A percentile compares a stretch with the other conserved stretches of the same genome.
Conservation (phyloP, 2,888 invertebrate genomes). For the Griposia aprilina region DNA sequence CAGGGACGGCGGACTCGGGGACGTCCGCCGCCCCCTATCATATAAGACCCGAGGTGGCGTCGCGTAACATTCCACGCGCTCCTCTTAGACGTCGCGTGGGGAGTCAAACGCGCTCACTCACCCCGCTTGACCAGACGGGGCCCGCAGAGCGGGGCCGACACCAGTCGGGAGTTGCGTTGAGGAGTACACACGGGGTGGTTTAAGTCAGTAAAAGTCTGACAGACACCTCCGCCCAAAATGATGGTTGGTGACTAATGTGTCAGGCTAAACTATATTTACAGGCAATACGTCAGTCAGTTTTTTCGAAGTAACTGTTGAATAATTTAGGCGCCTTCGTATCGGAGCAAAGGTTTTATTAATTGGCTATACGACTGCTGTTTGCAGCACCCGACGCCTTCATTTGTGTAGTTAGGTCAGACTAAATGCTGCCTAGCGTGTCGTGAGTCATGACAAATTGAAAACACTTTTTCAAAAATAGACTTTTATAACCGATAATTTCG, state of each 20-base stretch:
- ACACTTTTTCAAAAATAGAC: background rate
- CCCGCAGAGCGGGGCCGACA: no score
- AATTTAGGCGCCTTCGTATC: background rate
- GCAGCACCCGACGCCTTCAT: background rate
- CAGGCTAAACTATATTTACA: background rate
- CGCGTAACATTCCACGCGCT: no score
- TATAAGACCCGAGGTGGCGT: no score
- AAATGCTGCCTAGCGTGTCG: background rate
- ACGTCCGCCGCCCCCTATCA: no score
- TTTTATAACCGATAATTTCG: background rate
- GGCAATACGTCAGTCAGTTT: background rate
- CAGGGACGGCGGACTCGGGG: no score
- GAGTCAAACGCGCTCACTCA: no score
- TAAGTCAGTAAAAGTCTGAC: no score
- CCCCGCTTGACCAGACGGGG: no score
- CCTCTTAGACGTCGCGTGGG: no score
- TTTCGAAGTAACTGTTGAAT: conserved; percentile 29
- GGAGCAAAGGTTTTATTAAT: conserved; percentile 31
- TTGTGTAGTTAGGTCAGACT: background rate
- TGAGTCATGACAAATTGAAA: background rate
- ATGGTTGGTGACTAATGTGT: background rate
- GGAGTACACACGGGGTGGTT: no score
- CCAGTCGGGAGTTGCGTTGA: no score
- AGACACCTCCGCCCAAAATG: no score
- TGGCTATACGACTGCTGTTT: background rate